A percentile compares a stretch with the other conserved stretches of the same genome.
These are phyloP conservation scores for Latheticus oryzae DNA, from an alignment of 2,888 invertebrate genomes.

Conservation along the genomic window DNA sequence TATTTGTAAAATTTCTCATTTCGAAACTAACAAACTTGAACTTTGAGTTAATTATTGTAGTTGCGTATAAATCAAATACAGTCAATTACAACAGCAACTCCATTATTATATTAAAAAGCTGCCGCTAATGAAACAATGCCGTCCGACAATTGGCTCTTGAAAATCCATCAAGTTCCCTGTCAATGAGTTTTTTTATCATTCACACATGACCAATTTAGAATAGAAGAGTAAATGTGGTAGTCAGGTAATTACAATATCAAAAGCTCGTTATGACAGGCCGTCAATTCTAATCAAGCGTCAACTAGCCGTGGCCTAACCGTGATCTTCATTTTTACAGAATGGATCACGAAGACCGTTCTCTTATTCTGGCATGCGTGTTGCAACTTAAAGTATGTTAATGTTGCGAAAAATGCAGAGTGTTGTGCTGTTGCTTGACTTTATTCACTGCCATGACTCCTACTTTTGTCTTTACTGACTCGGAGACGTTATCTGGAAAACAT, in stretches of 20 bases:
- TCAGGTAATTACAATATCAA: slow-evolving; percentile 56
- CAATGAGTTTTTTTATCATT: slow-evolving; percentile 41
- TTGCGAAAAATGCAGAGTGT: slow-evolving; percentile 34
- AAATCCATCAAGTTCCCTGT: slow-evolving; percentile 40
- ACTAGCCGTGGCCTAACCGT: slow-evolving; percentile 49
- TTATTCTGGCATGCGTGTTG: slow-evolving; percentile 49
- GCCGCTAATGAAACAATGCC: slow-evolving; percentile 40
- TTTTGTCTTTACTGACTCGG: slow-evolving; percentile 1
- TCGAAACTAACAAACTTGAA: slow-evolving; percentile 42
- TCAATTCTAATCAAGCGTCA: slow-evolving; percentile 53
- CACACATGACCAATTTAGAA: slow-evolving; percentile 45
- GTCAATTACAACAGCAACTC: slow-evolving; percentile 36
- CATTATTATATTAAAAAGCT: slow-evolving; percentile 39
- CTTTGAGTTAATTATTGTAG: slow-evolving; percentile 39
- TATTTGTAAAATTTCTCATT: slow-evolving; percentile 28
- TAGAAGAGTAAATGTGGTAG: slow-evolving; percentile 49
- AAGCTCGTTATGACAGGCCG: slow-evolving; percentile 53
- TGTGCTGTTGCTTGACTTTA: slow-evolving; percentile 12
- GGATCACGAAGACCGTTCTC: slow-evolving; percentile 51
- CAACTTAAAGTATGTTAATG: slow-evolving; percentile 47
- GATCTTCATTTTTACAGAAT: slow-evolving; percentile 50
- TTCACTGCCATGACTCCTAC: slow-evolving; percentile 8
- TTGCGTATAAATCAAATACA: slow-evolving; percentile 43
- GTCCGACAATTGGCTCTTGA: slow-evolving; percentile 34
- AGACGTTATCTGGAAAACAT: slow-evolving; percentile 2